A percentile compares a stretch with the other conserved stretches of the same genome.
These are phyloP conservation scores for Monochamus alternatus DNA, from an alignment of 2,888 invertebrate species.

Conservation along the genomic window DNA sequence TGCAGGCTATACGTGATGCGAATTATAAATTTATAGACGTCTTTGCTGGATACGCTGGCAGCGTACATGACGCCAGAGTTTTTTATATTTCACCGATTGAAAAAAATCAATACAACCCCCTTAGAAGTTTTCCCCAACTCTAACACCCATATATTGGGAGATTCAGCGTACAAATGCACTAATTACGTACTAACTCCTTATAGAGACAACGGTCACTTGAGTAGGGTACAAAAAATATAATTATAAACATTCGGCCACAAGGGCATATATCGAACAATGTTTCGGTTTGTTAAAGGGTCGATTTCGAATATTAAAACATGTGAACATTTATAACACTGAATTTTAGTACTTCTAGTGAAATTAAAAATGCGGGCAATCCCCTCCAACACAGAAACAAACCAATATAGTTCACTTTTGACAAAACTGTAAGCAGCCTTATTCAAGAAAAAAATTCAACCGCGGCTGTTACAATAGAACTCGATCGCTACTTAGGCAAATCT, in stretches of 20 bases:
- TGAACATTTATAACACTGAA: slow-evolving; percentile 13
- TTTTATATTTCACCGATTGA: too few species aligned
- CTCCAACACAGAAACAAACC: too few species aligned
- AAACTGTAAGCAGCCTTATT: neutral
- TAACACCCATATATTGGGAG: slow-evolving; percentile 12
- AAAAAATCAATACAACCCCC: too few species aligned
- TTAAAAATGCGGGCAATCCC: too few species aligned
- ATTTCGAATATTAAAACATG: slow-evolving; percentile 9
- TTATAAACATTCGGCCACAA: slow-evolving; percentile 15
- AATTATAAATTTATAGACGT: slow-evolving; percentile 13
- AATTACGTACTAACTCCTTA: slow-evolving; percentile 11
- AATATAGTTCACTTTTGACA: neutral
- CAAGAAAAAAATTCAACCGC: neutral
- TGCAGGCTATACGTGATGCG: slow-evolving; percentile 2
- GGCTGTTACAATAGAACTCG: neutral
- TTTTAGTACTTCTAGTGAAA: neutral
- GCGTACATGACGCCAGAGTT: too few species aligned
- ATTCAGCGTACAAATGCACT: slow-evolving; percentile 10
- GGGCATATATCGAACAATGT: slow-evolving; percentile 6
- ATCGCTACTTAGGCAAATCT: neutral
- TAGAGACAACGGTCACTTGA: slow-evolving; percentile 9
- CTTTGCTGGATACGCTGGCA: neutral
- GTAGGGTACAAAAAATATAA: slow-evolving; percentile 14
- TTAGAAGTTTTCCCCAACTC: neutral
- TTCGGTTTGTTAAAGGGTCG: slow-evolving; percentile 10